Conservation (phyloP, 1,140 invertebrate species). For the Zeugodacus cucurbitae region DNA sequence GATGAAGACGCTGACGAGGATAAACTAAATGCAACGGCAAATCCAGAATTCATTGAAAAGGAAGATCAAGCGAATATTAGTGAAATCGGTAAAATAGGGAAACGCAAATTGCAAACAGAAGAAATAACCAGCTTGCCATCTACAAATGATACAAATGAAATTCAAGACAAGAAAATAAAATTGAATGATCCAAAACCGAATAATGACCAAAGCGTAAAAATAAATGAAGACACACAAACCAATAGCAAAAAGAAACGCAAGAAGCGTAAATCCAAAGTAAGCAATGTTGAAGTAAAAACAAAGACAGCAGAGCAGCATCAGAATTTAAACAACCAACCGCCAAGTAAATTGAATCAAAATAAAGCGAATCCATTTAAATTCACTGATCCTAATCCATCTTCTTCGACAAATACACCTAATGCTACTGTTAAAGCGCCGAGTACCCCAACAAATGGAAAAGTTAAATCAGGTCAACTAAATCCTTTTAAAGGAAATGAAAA, state of each 20-base stretch:
- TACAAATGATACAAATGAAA: neutral
- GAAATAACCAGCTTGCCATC: neutral
- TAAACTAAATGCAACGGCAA: neutral
- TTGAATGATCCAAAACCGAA: neutral
- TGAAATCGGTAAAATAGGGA: neutral
- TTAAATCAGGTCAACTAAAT: neutral
- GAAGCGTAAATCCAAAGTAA: conserved; percentile 41
- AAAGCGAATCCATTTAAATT: neutral
- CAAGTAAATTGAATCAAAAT: neutral
- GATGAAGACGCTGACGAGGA: conserved; percentile 49
- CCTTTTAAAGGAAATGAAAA: neutral
- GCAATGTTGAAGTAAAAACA: neutral
- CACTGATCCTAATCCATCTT: neutral
- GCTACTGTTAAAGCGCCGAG: neutral
- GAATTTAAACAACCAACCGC: neutral
- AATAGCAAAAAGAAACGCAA: conserved; percentile 41
- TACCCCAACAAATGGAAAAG: neutral
- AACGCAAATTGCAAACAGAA: neutral
- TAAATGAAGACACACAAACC: neutral
- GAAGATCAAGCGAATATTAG: neutral
- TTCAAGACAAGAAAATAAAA: neutral
- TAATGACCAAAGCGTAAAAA: neutral
- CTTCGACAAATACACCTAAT: neutral
- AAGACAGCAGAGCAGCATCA: neutral
- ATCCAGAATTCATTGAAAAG: neutral